Base-by-base conservation (phyloP, 2,888 invertebrate species). In the Harpalus rufipes region DNA sequence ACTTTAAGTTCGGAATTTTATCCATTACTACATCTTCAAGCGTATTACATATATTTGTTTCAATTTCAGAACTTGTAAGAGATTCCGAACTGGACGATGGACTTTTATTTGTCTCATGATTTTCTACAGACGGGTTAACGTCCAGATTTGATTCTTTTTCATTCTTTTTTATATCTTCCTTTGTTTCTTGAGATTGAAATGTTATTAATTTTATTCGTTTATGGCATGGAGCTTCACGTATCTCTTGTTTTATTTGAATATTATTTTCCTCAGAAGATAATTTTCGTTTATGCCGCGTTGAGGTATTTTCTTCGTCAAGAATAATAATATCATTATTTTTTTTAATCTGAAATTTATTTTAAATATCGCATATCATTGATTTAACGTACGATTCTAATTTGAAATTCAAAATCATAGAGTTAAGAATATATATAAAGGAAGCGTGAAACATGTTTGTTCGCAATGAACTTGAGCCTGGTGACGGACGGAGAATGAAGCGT, bases 191-290 rank as follows among this genome's bases (percentile, higher is more conserved):
- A 65, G 21, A 21, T 32, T 65, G 12, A 10, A 74, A 51, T 18
- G 68, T 74, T 41, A 18, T 74, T 44, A 74, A 74, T 18, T 74
- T 41, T 12, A 44, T 44, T 18, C 72, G 72, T 44, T 74, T 59
- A 32, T 32, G 32, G 56, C 4, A 32, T 32, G 32, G 32, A 32
- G 32, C 3, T 32, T 32, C 32, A 32, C 5, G 32, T 32, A 32
- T 32, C 12, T 8, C 12, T 51, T 10, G 10, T 51, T 51, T 51
- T 51, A 51, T 8, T 12, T 51, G 10, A 51, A 12, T 12, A 2
- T 12, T 51, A 51, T 51, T 12, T 12, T 51, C 44, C 10, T 51
- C 44, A 51, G 44, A 32, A 32, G 5, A 32, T 32, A 32, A 51
- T 51, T 51, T 51, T 51, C 44, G 44, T 51, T 51, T 51, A 51